phyloP scores from a whole-genome alignment of 2,797 vertebrate species.

The Hybognathus amarus region DNA sequence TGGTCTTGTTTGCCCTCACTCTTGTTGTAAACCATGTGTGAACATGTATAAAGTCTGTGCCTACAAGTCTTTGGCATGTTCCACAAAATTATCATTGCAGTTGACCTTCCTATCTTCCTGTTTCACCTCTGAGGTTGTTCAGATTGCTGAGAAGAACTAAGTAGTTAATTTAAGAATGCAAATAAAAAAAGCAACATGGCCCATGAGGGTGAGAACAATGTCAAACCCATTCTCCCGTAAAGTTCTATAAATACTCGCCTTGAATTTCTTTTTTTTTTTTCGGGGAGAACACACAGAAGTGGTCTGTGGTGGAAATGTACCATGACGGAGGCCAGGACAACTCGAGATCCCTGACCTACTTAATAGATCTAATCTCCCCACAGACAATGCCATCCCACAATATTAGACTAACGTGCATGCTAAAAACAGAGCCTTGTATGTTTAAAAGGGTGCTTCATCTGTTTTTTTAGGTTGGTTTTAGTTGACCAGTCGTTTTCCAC shows the following conservation, averaged over 20 bases:
- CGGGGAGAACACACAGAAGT: constrained; percentile 21
- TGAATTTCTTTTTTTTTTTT: constrained; percentile 27
- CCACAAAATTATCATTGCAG: constrained; percentile 11
- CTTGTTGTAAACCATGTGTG: constrained; percentile 10
- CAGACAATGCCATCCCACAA: constrained; percentile 6
- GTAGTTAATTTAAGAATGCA: constrained; percentile 44
- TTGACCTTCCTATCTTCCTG: neutral
- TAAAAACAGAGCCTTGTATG: neutral
- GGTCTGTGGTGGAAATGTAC: constrained; percentile 22
- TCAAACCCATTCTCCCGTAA: constrained; percentile 49
- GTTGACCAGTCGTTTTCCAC: neutral
- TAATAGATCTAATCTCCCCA: constrained; percentile 51
- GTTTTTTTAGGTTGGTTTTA: neutral
- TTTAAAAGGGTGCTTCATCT: neutral
- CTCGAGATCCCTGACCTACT: constrained; percentile 60
- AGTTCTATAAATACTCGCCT: constrained; percentile 52
- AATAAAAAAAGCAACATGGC: constrained; percentile 14
- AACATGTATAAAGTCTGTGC: constrained; percentile 29
- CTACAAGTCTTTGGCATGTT: neutral
- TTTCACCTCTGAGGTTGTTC: neutral
- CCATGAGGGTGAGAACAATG: constrained; percentile 32
- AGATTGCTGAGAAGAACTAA: neutral
- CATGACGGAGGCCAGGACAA: constrained; percentile 38
- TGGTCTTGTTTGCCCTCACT: constrained; percentile 18
- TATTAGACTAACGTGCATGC: constrained; percentile 21